Evolutionary conservation across 2,113 vertebrate genomes (phyloP).

Genomic region (Dicrurus megarhynchus): DNA sequence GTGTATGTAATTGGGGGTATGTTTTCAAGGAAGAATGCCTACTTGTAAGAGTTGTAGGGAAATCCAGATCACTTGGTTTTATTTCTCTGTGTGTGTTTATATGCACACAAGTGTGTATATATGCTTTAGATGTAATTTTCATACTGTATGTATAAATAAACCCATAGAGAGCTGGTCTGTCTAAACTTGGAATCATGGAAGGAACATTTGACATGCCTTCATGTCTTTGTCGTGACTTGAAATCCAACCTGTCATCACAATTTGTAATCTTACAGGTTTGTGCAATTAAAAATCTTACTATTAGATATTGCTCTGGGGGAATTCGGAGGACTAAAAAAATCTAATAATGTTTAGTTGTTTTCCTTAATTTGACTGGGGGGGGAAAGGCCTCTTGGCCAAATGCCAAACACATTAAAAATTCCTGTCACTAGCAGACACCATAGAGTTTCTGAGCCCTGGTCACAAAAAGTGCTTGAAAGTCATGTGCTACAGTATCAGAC

Average conservation of each 20-base stretch:
- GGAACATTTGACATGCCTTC: neutral
- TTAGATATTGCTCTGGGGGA: neutral
- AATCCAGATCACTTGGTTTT: neutral
- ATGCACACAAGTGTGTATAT: rapidly evolving
- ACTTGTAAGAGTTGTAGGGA: neutral
- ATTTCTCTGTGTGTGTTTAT: neutral
- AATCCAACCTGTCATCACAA: neutral
- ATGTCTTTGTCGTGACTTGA: neutral
- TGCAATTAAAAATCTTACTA: constrained; percentile 13
- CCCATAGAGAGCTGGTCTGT: neutral
- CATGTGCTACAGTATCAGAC: neutral
- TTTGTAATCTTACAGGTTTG: neutral
- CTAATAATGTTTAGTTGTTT: constrained; percentile 36
- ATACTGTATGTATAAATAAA: neutral
- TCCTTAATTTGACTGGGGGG: constrained; percentile 4
- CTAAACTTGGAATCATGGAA: neutral
- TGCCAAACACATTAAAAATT: constrained; percentile 23
- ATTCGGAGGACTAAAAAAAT: neutral
- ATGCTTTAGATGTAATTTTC: neutral
- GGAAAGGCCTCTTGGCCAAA: neutral
- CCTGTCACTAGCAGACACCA: neutral
- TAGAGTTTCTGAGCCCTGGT: neutral
- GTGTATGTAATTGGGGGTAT: neutral
- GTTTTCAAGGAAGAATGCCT: neutral
- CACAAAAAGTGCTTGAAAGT: neutral